Conservation (phyloP, 2,113 vertebrate species). For the Lagopus muta region DNA sequence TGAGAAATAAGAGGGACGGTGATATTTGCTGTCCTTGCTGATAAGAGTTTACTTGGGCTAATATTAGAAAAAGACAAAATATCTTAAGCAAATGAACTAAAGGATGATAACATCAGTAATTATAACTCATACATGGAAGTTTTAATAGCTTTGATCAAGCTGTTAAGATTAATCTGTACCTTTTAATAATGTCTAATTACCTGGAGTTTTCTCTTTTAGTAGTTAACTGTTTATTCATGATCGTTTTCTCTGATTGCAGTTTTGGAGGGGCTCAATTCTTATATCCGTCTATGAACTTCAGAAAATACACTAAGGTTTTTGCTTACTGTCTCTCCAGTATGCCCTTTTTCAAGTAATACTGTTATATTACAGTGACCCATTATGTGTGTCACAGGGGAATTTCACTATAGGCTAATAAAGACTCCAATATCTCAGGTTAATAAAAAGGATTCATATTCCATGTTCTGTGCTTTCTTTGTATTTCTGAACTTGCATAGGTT, state of each 20-base stretch:
- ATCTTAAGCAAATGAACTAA: accelerated
- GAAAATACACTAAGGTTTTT: background rate
- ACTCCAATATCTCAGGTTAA: background rate
- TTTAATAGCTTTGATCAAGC: background rate
- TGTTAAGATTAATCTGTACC: background rate
- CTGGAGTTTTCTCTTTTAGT: background rate
- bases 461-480: background rate
- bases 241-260: background rate
- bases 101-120: background rate
- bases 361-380: background rate
- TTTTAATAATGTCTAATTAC: background rate
- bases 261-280: background rate
- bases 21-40: background rate
- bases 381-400: background rate
- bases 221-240: background rate
- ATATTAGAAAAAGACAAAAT: background rate
- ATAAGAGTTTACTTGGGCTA: background rate
- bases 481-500: background rate
- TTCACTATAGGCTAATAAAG: background rate
- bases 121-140: background rate
- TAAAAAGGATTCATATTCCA: background rate
- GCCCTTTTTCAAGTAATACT: background rate
- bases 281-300: background rate
- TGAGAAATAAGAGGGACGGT: background rate
- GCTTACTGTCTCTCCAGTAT: background rate